phyloP scores from a whole-genome alignment of 2,888 invertebrate species.

The Cylloceria caligata region DNA sequence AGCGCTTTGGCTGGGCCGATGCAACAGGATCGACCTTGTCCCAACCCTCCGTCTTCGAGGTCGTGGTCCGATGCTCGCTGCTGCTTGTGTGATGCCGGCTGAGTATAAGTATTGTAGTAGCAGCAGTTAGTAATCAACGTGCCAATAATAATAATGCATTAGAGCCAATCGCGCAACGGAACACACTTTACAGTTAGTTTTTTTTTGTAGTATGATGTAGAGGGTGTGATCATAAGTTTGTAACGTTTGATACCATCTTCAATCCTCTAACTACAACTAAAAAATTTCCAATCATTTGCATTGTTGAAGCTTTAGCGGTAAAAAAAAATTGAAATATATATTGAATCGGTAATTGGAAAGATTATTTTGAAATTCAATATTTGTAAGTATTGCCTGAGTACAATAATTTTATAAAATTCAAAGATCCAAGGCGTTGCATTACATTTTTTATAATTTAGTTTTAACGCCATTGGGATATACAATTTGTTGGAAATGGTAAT shows the following conservation, averaged over 20 bases:
- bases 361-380: too few species aligned
- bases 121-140: slow-evolving; percentile 79
- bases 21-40: slow-evolving; percentile 78
- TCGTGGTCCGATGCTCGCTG: slow-evolving; percentile 83
- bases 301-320: too few species aligned
- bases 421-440: too few species aligned
- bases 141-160: slow-evolving; percentile 73
- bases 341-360: too few species aligned
- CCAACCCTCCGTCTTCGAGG: slow-evolving; percentile 82
- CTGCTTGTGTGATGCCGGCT: slow-evolving; percentile 83
- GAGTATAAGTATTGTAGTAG: slow-evolving; percentile 52
- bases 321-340: too few species aligned
- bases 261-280: background rate
- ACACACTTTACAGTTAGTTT: slow-evolving; percentile 73
- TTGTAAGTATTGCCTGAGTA: too few species aligned
- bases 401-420: too few species aligned
- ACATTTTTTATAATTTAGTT: too few species aligned
- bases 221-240: background rate
- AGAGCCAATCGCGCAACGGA: slow-evolving; percentile 71
- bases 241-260: background rate
- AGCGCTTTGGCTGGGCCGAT: slow-evolving; percentile 79
- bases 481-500: too few species aligned
- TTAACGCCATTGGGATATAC: too few species aligned
- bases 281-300: too few species aligned
- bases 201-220: background rate